Evolutionary conservation across 1,140 invertebrate genomes (phyloP).

Genomic region (Kradibia gibbosae): DNA sequence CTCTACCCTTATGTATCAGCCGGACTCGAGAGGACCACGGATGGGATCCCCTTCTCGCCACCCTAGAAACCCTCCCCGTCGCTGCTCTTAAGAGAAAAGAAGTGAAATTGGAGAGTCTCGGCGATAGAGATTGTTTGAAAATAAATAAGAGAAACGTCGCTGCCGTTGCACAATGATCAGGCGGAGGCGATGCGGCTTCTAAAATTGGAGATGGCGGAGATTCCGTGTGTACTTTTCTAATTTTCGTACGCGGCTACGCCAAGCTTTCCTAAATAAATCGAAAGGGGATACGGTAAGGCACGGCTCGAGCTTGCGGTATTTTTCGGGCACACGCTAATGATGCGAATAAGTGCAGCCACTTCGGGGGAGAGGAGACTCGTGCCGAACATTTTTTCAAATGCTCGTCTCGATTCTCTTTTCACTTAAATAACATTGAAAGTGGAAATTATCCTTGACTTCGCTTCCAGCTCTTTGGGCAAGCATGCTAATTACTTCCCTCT

Average conservation of each 20-base stretch:
- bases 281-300: constrained; percentile 31
- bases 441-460: constrained; percentile 6
- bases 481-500: no score
- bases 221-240: constrained; percentile 33
- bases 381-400: no score
- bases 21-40: neutral
- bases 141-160: constrained; percentile 36
- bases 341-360: no score
- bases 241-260: neutral
- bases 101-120: constrained; percentile 21
- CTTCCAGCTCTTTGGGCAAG: neutral
- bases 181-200: constrained; percentile 11
- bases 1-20: constrained; percentile 4
- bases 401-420: no score
- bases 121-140: constrained; percentile 26
- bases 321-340: neutral
- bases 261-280: constrained; percentile 32
- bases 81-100: neutral
- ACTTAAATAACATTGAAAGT: neutral
- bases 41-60: neutral
- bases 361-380: no score
- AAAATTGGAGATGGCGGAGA: constrained; percentile 39
- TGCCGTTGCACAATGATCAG: constrained; percentile 43
- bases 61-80: neutral
- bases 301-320: neutral